Percentiles rank a stretch among this genome's conserved stretches.
phyloP scores from a whole-genome alignment of 2,797 vertebrate species.

The Antennarius maculatus region DNA sequence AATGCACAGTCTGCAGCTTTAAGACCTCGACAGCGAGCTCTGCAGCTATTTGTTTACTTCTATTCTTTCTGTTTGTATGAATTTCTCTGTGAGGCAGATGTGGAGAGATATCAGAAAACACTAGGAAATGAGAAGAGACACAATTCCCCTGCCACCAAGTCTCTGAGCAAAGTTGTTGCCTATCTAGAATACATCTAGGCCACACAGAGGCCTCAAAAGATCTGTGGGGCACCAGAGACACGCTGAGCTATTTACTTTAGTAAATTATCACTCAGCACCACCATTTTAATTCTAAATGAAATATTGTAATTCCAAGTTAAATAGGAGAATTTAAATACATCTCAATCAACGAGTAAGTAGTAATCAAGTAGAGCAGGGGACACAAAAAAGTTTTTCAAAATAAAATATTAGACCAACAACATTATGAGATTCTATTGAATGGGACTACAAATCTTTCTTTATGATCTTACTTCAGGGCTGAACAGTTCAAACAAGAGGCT shows the following conservation, averaged over 20 bases:
- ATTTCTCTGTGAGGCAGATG: constrained; percentile 23
- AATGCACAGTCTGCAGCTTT: constrained; percentile 21
- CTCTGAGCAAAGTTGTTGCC: constrained; percentile 13
- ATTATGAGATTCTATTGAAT: no score
- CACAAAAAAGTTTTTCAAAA: constrained; percentile 13
- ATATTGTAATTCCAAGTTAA: constrained; percentile 35
- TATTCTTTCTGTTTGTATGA: constrained; percentile 12
- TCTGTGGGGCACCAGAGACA: constrained; percentile 11
- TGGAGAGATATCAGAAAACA: constrained; percentile 29
- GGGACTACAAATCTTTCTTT: no score
- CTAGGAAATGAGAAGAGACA: constrained; percentile 19
- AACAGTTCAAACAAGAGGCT: constrained; percentile 44
- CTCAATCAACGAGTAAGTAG: constrained; percentile 54
- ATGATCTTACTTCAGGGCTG: neutral
- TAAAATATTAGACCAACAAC: no score
- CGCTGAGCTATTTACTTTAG: constrained; percentile 60
- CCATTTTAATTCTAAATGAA: constrained; percentile 51
- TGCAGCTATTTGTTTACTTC: constrained; percentile 39
- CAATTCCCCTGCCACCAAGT: constrained; percentile 16
- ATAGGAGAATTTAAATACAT: constrained; percentile 37
- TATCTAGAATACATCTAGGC: constrained; percentile 20
- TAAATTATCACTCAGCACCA: constrained; percentile 31
- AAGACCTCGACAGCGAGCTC: constrained; percentile 11
- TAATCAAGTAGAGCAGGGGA: constrained; percentile 10
- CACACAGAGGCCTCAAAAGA: constrained; percentile 14